Percentiles rank a stretch among this genome's conserved stretches.
Evolutionary conservation across 1,140 invertebrate species (phyloP).

Genomic region (Diorhabda elongata): DNA sequence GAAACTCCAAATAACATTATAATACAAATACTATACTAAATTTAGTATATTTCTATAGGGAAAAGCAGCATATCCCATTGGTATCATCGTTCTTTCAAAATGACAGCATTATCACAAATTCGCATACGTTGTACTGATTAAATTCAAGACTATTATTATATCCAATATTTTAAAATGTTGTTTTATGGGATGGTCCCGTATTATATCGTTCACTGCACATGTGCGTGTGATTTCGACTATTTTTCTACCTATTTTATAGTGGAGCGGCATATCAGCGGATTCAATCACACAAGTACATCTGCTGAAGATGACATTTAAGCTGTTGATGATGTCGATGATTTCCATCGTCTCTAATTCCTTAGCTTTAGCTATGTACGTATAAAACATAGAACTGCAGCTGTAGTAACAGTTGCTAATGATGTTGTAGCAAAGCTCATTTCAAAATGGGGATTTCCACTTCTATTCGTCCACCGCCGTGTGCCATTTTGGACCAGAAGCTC

Average conservation of each 20-base stretch:
- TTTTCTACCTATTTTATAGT: background rate
- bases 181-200: constrained; percentile 25
- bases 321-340: background rate
- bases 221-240: constrained; percentile 31
- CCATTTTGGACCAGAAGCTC: no score
- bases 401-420: no score
- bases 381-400: no score
- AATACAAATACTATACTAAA: constrained; percentile 38
- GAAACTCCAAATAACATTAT: constrained; percentile 30
- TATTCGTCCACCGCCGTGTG: no score
- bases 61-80: constrained; percentile 36
- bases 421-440: no score
- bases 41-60: constrained; percentile 41
- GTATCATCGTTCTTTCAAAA: constrained; percentile 41
- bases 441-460: no score
- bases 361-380: no score
- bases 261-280: background rate
- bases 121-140: constrained; percentile 39
- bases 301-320: background rate
- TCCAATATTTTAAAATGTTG: constrained; percentile 37
- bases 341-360: no score
- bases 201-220: constrained; percentile 23
- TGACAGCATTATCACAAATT: constrained; percentile 41
- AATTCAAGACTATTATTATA: constrained; percentile 35
- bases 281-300: background rate